Evolutionary conservation across 2,888 invertebrate genomes (phyloP).

Genomic region (Nephrotoma appendiculata): DNA sequence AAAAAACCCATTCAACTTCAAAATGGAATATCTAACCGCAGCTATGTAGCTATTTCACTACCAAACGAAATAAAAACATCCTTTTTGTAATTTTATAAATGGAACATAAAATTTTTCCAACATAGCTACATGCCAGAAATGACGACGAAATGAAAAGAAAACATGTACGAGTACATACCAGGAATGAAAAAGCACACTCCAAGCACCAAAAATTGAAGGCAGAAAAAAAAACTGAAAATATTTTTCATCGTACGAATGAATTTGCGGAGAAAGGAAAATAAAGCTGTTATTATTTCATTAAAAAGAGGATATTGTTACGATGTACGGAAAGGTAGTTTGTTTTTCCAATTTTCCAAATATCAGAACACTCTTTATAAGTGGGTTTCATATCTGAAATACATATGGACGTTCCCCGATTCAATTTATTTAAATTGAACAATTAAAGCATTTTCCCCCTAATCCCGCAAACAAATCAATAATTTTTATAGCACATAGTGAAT

Average conservation of each 20-base stretch:
- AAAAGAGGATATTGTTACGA: not conserved
- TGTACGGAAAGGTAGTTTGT: not conserved
- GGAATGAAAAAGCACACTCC: not conserved
- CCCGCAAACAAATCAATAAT: not conserved
- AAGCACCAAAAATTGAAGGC: not conserved
- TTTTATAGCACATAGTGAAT: not conserved
- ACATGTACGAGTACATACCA: not conserved
- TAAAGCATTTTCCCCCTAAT: not conserved
- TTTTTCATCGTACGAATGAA: not conserved
- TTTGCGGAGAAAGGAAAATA: not conserved
- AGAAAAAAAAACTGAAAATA: not conserved
- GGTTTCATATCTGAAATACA: not conserved
- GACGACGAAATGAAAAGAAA: not conserved
- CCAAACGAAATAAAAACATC: not conserved
- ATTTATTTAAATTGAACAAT: not conserved
- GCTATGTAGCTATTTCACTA: no score
- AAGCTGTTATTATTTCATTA: not conserved
- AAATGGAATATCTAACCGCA: no score
- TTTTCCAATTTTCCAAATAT: not conserved
- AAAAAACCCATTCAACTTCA: no score
- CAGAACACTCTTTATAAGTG: not conserved
- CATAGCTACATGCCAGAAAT: not conserved
- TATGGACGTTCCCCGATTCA: not conserved
- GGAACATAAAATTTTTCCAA: not conserved
- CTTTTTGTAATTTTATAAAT: not conserved